Evolutionary conservation across 2,113 vertebrate genomes (phyloP), one percentile per base, ranked within the genome.

Genomic region (Crypturellus undulatus): DNA sequence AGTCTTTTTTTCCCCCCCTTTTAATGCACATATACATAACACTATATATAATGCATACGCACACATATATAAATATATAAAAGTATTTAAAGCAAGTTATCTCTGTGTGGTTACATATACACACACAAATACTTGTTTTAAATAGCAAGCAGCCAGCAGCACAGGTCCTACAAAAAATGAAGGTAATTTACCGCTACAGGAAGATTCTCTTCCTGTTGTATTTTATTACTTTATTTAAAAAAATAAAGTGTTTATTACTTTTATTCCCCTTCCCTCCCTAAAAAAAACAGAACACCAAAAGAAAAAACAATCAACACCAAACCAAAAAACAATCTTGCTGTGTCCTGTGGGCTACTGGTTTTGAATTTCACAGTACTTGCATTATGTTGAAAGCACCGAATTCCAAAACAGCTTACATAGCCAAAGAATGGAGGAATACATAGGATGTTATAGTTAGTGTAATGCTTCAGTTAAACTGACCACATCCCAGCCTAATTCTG

Each of bases 281-380:
- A 73, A 21, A 79, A 38, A 82, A 91, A 62, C 43, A 43, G 16
- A 43, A 43, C 43, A 43, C 15, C 15, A 16, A 28, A 54, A 54
- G 3, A 28, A 56, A 56, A 56, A 56, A 30, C 43, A 43, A 43
- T 16, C 43, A 17, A 16, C 43, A 25, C 25, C 24, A 56, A 56
- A 16, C 28, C 26, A 28, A 32, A 30, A 56, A 9, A 32, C 30
- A 14, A 54, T 49, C 3, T 34, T 34, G 8, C 1, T 0, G 6
- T 43, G 20, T 65, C 25, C 47, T 69, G 17, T 32, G 18, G 54
- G 16, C 40, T 87, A 40, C 47, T 69, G 34, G 1, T 60, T 69
- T 47, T 79, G 11, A 81, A 84, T 72, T 58, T 64, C 38, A 51
- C 13, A 38, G 42, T 38, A 79, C 14, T 76, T 82, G 8, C 21